Evolutionary conservation across 2,888 invertebrate genomes (phyloP).

Genomic region (Melieria omissa): DNA sequence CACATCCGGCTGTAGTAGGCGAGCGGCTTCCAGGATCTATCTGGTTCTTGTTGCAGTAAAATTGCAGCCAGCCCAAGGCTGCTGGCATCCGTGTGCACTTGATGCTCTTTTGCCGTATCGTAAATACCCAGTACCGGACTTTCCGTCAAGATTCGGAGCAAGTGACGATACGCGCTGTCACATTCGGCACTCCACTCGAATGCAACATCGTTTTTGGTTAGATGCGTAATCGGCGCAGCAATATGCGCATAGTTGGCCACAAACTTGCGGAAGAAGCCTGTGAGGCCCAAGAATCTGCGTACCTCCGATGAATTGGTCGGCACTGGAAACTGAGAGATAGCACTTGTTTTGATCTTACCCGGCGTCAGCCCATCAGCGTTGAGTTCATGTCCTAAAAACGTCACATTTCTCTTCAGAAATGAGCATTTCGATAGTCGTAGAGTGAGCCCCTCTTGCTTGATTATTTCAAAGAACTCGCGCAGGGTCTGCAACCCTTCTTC

Average conservation of each 20-base stretch:
- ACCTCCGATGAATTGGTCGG: constrained; percentile 5
- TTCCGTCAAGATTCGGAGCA: no score
- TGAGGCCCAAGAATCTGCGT: neutral
- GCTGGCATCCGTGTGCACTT: no score
- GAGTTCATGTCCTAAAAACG: constrained; percentile 1
- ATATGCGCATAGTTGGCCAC: neutral
- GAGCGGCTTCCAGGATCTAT: neutral
- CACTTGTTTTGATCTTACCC: neutral
- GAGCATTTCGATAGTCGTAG: constrained; percentile 45
- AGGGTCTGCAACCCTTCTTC: constrained; percentile 36
- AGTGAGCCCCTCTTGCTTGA: constrained; percentile 40
- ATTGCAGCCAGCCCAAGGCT: no score
- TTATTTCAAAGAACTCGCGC: constrained; percentile 32
- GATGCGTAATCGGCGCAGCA: neutral
- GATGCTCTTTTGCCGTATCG: no score
- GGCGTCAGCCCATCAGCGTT: neutral
- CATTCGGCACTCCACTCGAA: neutral
- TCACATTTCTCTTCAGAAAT: neutral
- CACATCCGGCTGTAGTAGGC: constrained; percentile 38
- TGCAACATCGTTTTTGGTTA: neutral
- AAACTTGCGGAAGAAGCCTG: constrained; percentile 9
- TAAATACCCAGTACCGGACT: no score
- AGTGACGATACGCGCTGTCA: no score
- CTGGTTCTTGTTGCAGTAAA: no score
- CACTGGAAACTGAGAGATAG: neutral